Evolutionary conservation across 2,113 vertebrate species (phyloP), one percentile per base, ranked within the genome.

Genomic region (Vidua macroura): DNA sequence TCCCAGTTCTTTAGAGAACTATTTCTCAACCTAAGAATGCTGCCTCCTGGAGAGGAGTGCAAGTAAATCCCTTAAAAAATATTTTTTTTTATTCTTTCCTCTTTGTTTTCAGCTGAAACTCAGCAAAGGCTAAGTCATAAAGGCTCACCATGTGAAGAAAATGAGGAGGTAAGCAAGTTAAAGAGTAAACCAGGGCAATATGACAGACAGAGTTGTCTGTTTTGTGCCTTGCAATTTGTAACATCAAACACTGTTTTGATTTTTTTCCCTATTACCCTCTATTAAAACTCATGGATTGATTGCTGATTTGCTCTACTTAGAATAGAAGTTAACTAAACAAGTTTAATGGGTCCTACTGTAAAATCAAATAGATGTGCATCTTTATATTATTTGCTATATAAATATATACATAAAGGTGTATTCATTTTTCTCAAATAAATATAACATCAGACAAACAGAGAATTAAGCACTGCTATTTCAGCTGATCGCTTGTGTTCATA

Each of bases 1-100:
- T 92, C 82, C n/a, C 28, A 46, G 24, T 83, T 78, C 90, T 90
- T 86, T 93, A 66, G 67, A 89, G 67, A 91, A 94, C 49, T 60
- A 66, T 86, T 96, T 94, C 28, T 64, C 68, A 91, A 28, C 43
- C 9, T 64, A 56, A 31, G 27, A 95, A 53, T 84, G 48, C 64
- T 53, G 49, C 84, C 80, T 92, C 91, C 88, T 86, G 82, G 44
- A 52, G 92, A 86, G 87, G 44, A 89, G 14, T 52, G 69, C 44
- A 87, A 95, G 56, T 3, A 94, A 89, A 74, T 49, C 56, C 41
- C 35, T 43, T 33, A 7, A 66, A 74, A 72, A 59, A 27, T 41
- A 22, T 21, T 13, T 39, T 19, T 60, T 81, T 83, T 76, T 64
- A 8, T 83, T 69, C 37, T 85, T 83, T 72, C 13, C 1, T 11